A percentile compares a stretch with the other conserved stretches of the same genome.
phyloP scores from a whole-genome alignment of 2,888 invertebrate species.

The Synanthedon vespiformis region DNA sequence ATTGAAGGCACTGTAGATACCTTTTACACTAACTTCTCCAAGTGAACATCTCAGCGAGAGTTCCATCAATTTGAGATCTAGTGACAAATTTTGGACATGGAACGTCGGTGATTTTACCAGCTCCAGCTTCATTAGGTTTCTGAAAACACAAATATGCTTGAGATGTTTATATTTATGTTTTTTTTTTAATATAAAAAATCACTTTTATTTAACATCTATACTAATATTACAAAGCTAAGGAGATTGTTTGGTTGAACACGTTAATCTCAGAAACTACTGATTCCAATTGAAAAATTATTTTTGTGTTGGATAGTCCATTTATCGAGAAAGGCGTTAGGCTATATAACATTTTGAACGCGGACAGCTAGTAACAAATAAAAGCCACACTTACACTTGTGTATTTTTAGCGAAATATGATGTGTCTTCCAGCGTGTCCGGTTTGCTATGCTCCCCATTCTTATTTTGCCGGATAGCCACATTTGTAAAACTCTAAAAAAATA shows the following conservation, averaged over 20 bases:
- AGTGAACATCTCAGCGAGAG: slow-evolving; percentile 46
- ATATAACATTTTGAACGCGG: too few relatives aligned
- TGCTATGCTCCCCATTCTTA: slow-evolving; percentile 56
- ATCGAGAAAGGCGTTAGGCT: too few relatives aligned
- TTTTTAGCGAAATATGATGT: slow-evolving; percentile 68
- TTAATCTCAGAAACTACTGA: too few relatives aligned
- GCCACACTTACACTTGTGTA: slow-evolving; percentile 66
- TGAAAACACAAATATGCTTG: slow-evolving; percentile 17
- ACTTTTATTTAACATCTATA: background rate
- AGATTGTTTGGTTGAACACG: too few relatives aligned
- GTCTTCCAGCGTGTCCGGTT: slow-evolving; percentile 58
- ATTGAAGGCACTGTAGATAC: slow-evolving; percentile 59
- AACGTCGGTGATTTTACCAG: slow-evolving; percentile 52
- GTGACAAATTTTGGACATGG: slow-evolving; percentile 46
- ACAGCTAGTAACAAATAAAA: background rate
- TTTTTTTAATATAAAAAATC: background rate
- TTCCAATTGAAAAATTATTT: too few relatives aligned
- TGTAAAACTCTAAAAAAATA: slow-evolving; percentile 64
- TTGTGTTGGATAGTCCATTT: too few relatives aligned
- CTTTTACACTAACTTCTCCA: slow-evolving; percentile 56
- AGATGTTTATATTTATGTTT: background rate
- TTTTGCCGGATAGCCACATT: slow-evolving; percentile 68
- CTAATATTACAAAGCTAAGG: too few relatives aligned
- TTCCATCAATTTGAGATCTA: slow-evolving; percentile 56
- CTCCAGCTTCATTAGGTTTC: slow-evolving; percentile 52